Base-by-base conservation (phyloP, 2,113 vertebrate genomes). In the Ptychochromis oligacanthus region DNA sequence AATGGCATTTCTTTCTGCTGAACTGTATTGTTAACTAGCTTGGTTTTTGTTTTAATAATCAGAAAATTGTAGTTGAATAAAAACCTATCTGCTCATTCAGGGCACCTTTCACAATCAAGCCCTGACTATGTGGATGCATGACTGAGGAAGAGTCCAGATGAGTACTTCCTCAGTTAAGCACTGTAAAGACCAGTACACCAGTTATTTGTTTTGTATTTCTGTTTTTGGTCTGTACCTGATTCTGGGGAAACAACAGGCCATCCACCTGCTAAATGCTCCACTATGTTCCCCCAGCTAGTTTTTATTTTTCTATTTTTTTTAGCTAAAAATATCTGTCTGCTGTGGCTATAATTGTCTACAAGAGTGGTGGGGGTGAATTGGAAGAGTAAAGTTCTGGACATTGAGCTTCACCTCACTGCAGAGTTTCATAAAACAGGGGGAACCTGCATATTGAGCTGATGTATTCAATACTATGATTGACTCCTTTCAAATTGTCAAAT, bases 31-130 rank as follows among this genome's bases (percentile, higher is more conserved):
- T 54, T 72, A 2, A 2, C 67, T 18, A 54, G 26, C 11, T 2
- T 54, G 2, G 67, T 46, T 72, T 72, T 24, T 72, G 67, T n/a
- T 52, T 31, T 72, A 72, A 72, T 72, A 54, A 54, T 54, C 10
- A 14, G 46, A 72, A 52, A 72, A 72, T 31, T 54, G 67, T 31
- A 52, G 17, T 34, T 43, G 17, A 72, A 31, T 14, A 54, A 72
- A 31, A 72, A 31, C 31, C 14, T 4, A 72, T 31, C 24, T 52
- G 43, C 7, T 11, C 59, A 61, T 61, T 61, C 28, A 61, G 17
- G 59, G 20, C 31, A 36, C 17, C 5, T n/a, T 61, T 61, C 59
- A 36, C 28, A 61, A 61, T 61, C 31, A 61, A 61, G 17, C 26
- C 65, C 43, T 1, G 2, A 52, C 26, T 26, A 72, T n/a, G 26